Evolutionary conservation across 92 coral and sea anemone genomes (phyloP), one percentile per base, ranked within the genome.

Genomic region (Micromussa lordhowensis): DNA sequence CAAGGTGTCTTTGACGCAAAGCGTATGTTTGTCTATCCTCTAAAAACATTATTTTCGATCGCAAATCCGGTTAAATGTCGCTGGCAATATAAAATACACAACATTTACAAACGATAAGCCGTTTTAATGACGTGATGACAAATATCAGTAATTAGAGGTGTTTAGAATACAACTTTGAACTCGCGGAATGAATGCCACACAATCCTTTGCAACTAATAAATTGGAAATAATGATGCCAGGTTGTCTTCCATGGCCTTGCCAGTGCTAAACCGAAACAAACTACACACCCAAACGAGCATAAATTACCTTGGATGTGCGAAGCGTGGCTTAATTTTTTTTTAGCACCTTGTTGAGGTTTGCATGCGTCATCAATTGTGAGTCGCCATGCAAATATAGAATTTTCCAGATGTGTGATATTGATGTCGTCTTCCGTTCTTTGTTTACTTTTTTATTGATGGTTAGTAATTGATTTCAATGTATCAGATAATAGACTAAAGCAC

Each of bases 391-490:
- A 73, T 84, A 84, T n/a, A 54, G 87, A 84, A n/a, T 17, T 44
- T 83, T 83, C 80, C 48, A 55, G 87, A 54, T 71, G 28, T 30
- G 26, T 19, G 82, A 85, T 85, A 75, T 86, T 86, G 83, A 49
- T 24, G 64, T 18, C 22, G 48, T 21, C 57, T 44, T 78, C 38
- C 12, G 30, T 55, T 86, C 89, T 59, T 78, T 86, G 83, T 86
- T 77, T 86, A 86, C 36, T 44, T 75, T 76, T 58, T 84, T 51
- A 77, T 86, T 77, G 77, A 85, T 69, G 61, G 74, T 44, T 36
- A 77, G 78, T 63, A 76, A 86, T 86, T 44, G 77, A 86, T 86
- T 84, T 84, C 58, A 28, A 58, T 84, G 81, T 73, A 19, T 84
- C n/a, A 35, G 38, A 29, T 73, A 14, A 75, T 35, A 55, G 80